phyloP scores from a whole-genome alignment of 2,888 invertebrate species.

The Himalopsyche japonica region DNA sequence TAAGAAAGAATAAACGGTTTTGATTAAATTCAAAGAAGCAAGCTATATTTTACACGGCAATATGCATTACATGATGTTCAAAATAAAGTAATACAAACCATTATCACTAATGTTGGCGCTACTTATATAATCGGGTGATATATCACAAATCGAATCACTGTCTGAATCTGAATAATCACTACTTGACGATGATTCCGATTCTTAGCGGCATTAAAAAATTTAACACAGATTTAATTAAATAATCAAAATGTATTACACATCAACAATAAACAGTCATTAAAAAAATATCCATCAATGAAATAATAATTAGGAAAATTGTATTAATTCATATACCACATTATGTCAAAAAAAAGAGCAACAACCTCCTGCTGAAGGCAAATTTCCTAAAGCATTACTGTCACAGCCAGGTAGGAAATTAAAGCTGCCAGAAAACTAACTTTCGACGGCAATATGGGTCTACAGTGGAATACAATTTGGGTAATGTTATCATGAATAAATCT shows the following conservation, averaged over 20 bases:
- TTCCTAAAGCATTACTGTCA: too few relatives aligned
- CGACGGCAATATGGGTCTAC: too few relatives aligned
- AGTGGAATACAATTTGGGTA: too few relatives aligned
- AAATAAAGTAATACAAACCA: slow-evolving; percentile 10
- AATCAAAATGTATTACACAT: background rate
- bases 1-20: background rate
- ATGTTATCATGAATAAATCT: too few relatives aligned
- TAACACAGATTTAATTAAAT: slow-evolving; percentile 5
- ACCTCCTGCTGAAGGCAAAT: too few relatives aligned
- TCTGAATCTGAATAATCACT: slow-evolving; percentile 18
- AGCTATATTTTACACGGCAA: background rate
- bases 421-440: too few relatives aligned
- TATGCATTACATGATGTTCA: background rate
- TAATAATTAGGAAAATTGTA: background rate
- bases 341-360: background rate
- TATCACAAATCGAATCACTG: slow-evolving; percentile 11
- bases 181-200: slow-evolving; percentile 14
- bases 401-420: too few relatives aligned
- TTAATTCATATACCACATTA: background rate
- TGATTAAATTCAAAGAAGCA: background rate
- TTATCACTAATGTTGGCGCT: slow-evolving; percentile 1
- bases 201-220: slow-evolving; percentile 30
- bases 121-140: slow-evolving; percentile 6
- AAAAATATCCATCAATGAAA: background rate
- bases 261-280: background rate